Evolutionary conservation across 1,140 invertebrate genomes (phyloP), one percentile per base, ranked within the genome.

Genomic region (Saccostrea echinata): DNA sequence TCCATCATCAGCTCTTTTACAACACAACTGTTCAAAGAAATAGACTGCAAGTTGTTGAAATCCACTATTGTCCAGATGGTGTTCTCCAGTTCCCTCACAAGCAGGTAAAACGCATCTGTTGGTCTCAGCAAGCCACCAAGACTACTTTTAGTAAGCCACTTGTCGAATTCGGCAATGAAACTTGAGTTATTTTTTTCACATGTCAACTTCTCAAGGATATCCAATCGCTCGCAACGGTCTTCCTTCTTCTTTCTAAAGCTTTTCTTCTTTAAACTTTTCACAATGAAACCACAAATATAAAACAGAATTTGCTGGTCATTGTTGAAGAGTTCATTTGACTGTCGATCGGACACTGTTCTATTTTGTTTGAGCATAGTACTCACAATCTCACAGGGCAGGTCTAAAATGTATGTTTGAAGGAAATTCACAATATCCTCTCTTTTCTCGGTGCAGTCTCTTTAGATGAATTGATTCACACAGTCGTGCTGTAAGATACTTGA

Each of bases 301-400:
- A 82, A 83, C 12, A 86, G 53, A 16, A 86, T 61, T n/a, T 52
- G 43, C 53, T 86, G 61, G 68, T 86, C 64, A 80, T 80, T 53
- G 12, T 71, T 57, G 6, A 52, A 57, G 21, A 86, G 21, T 13
- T 57, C n/a, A 16, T 76, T 27, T 43, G 53, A 53, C 3, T 18
- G 13, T 61, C 3, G 35, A 12, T 81, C 21, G 18, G 85, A 61
- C 33, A 35, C 18, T 35, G 21, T 24, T 24, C 16, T n/a, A 3
- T 86, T n/a, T 24, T 35, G 2, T 76, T 86, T 13, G 4, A 33
- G 30, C 8, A 81, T 30, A 27, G 81, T 11, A 3, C 21, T 3
- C 21, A 81, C 30, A 13, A 43, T 18, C 35, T 43, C 51, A 61
- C 57, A 57, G 8, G 76, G 33, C 33, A 82, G 27, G 27, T 86